Evolutionary conservation across 1,140 invertebrate species (phyloP).

Genomic region (Penaeus vannamei): DNA sequence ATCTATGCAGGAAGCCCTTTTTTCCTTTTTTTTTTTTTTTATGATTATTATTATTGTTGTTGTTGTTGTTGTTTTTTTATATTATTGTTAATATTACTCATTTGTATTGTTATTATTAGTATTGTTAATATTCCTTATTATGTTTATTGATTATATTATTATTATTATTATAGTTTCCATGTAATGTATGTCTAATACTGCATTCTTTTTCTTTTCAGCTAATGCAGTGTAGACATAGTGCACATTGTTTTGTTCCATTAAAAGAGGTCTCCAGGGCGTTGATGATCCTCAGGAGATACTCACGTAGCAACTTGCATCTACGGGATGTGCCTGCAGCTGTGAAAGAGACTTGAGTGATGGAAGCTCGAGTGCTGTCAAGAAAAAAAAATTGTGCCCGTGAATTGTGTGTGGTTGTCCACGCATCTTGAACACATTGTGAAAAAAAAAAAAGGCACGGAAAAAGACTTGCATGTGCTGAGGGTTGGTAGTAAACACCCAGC

Average conservation of each 20-base stretch:
- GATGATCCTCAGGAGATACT: conserved; percentile 18
- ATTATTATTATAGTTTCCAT: too few relatives aligned
- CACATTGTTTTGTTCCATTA: conserved; percentile 42
- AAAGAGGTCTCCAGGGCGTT: conserved; percentile 25
- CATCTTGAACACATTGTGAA: neutral
- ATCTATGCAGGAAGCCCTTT: too few relatives aligned
- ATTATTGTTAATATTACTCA: too few relatives aligned
- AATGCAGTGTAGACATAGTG: conserved; percentile 59
- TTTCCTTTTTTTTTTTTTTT: too few relatives aligned
- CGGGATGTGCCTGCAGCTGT: conserved; percentile 50
- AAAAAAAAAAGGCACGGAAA: conserved; percentile 38
- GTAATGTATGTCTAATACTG: too few relatives aligned
- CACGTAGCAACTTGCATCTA: neutral
- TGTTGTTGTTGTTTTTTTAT: too few relatives aligned
- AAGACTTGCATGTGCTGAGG: conserved; percentile 39
- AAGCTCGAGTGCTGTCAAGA: conserved; percentile 46
- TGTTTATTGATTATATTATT: too few relatives aligned
- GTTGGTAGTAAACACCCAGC: conserved; percentile 16
- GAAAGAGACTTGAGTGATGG: conserved; percentile 52
- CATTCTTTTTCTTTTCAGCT: conserved; percentile 48
- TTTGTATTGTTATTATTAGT: too few relatives aligned
- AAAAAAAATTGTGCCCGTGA: conserved; percentile 45
- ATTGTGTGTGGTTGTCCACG: too few relatives aligned
- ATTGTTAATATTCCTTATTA: too few relatives aligned
- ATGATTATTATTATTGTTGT: too few relatives aligned